phyloP scores from a whole-genome alignment of 1,140 invertebrate species.

The Leptopilina boulardi region DNA sequence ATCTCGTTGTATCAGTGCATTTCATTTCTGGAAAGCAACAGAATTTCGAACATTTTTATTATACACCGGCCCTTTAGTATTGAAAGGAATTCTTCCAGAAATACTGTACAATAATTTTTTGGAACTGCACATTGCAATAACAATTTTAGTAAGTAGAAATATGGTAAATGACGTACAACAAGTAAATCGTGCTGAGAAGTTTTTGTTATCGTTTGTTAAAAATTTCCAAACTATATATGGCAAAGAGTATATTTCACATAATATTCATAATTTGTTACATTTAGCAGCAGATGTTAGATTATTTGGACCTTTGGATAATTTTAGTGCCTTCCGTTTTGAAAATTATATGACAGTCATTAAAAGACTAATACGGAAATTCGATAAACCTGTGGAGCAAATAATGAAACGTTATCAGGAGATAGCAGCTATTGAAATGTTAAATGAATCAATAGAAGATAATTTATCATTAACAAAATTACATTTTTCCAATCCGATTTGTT shows the following conservation, averaged over 20 bases:
- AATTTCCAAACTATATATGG: slow-evolving; percentile 55
- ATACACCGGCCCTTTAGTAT: slow-evolving; percentile 68
- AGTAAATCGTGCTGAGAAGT: slow-evolving; percentile 40
- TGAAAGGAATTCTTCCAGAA: slow-evolving; percentile 57
- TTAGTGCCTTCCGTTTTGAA: slow-evolving; percentile 75
- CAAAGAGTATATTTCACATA: slow-evolving; percentile 53
- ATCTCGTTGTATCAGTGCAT: slow-evolving; percentile 60
- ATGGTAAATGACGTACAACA: slow-evolving; percentile 44
- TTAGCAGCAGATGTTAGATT: slow-evolving; percentile 67
- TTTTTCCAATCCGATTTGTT: neutral
- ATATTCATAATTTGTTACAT: slow-evolving; percentile 65
- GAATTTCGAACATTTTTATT: slow-evolving; percentile 72
- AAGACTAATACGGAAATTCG: slow-evolving; percentile 52
- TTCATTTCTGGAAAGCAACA: slow-evolving; percentile 71
- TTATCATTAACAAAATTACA: neutral
- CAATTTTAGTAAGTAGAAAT: slow-evolving; percentile 42
- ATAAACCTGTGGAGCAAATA: slow-evolving; percentile 59
- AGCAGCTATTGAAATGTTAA: neutral
- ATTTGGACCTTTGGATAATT: slow-evolving; percentile 70
- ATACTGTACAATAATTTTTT: slow-evolving; percentile 64
- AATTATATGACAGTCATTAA: slow-evolving; percentile 69
- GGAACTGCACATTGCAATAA: slow-evolving; percentile 58
- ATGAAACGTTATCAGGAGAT: slow-evolving; percentile 35
- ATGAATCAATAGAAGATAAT: neutral
- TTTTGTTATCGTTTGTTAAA: slow-evolving; percentile 51